A percentile compares a stretch with the other conserved stretches of the same genome.
Conservation (phyloP, 2,113 vertebrate genomes). For the Illadopsis cleaveri region DNA sequence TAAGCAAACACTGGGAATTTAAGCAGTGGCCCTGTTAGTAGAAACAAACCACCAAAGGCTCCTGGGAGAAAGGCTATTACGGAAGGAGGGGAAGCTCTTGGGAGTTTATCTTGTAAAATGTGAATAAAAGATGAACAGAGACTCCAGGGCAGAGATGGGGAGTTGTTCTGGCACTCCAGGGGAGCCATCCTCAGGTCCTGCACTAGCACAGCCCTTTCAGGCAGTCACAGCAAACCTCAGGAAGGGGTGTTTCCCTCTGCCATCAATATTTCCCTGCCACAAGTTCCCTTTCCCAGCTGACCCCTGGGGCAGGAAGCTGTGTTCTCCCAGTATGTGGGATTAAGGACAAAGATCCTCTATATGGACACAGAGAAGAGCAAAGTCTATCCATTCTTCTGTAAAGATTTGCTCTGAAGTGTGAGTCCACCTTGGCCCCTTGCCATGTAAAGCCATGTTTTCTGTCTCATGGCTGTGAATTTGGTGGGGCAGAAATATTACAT, state of each 20-base stretch:
- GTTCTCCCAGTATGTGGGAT: not conserved
- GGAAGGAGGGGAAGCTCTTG: not conserved
- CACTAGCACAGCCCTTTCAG: not conserved
- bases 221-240: not conserved
- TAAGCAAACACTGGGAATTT: not conserved
- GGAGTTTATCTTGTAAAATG: not conserved
- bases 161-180: rapidly evolving
- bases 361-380: not conserved
- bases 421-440: rapidly evolving
- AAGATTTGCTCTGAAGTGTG: not conserved
- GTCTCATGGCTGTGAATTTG: not conserved
- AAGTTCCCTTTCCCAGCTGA: not conserved
- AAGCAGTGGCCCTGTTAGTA: not conserved
- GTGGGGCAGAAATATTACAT: not conserved
- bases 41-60: not conserved
- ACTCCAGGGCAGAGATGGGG: not conserved
- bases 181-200: not conserved
- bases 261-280: not conserved
- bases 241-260: not conserved
- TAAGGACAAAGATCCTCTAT: not conserved
- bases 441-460: not conserved
- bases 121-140: not conserved
- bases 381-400: not conserved
- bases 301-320: not conserved
- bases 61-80: not conserved